Base-by-base conservation (phyloP, 2,888 invertebrate species). In the Tiliacea citrago region DNA sequence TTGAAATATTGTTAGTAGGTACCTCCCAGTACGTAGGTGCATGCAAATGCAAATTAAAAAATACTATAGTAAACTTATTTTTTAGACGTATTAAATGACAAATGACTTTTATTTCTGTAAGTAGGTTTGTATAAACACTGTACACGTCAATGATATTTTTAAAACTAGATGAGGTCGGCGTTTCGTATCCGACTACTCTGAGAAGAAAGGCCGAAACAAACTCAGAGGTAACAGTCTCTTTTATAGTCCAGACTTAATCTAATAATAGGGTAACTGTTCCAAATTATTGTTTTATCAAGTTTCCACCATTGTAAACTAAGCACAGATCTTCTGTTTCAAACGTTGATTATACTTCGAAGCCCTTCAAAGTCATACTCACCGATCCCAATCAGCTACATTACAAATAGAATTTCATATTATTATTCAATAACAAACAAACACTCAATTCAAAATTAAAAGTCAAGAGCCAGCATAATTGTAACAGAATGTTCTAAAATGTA, bases 401-500 rank as follows among this genome's bases (percentile, higher is more conserved):
- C 55, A 74, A 79, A 63, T 39, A 72, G 49, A 84, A 80, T 72
- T 69, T 67, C 69, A 57, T 16, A 75, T 49, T 49, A 47, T 21
- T n/a, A 42, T 67, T 73, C 66, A 63, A 75, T 60, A 60, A 73
- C 57, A 75, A 79, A 66, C 57, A 61, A 45, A 29, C 65, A 18
- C 53, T 55, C 66, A 35, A 72, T 73, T 77, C 57, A 24, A 47
- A 35, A 66, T 68, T 61, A 51, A 55, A 74, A 86, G 35, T 78
- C 73, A 70, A 75, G 24, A 66, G 47, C 47, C 62, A 71, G 62
- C 35, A 82, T 75, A 82, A 84, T 77, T 75, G 65, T 74, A 77
- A 61, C 67, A 87, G 66, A 74, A 75, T 85, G 83, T 81, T 83
- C 75, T 83, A 63, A 78, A 87, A 81, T 83, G 72, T 75, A 79